phyloP scores from a whole-genome alignment of 1,140 invertebrate genomes.

The Bombus cullumanus region DNA sequence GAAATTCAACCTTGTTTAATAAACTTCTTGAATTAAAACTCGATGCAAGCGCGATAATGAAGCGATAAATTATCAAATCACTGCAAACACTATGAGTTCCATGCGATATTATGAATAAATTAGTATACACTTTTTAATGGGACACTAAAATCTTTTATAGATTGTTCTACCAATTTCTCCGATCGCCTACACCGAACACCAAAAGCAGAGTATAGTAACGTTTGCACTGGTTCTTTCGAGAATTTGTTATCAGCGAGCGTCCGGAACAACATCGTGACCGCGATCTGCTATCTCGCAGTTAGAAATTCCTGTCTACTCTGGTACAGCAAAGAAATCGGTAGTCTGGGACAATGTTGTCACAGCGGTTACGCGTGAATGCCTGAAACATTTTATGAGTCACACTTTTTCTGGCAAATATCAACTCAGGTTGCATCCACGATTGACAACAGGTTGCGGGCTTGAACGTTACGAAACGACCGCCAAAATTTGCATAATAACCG shows the following conservation, averaged over 20 bases:
- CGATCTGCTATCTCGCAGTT: constrained; percentile 1
- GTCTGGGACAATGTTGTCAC: constrained; percentile 43
- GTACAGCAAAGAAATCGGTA: constrained; percentile 33
- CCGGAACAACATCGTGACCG: constrained; percentile 3
- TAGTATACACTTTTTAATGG: background rate
- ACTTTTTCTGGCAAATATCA: constrained; percentile 29
- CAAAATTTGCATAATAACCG: constrained; percentile 36
- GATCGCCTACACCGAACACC: no score
- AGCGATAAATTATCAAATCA: background rate
- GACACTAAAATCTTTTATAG: background rate
- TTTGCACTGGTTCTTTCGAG: constrained; percentile 1
- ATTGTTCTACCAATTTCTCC: background rate
- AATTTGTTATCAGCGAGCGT: constrained; percentile 38
- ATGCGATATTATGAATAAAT: background rate
- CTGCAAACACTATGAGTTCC: background rate
- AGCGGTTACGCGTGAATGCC: constrained; percentile 45
- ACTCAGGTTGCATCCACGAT: background rate
- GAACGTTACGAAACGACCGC: background rate
- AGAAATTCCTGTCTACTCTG: constrained; percentile 36
- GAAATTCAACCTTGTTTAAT: background rate
- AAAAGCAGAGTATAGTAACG: background rate
- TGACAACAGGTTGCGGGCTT: background rate
- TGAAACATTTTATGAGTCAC: constrained; percentile 60
- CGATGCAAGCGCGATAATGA: background rate
- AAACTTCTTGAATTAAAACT: background rate